Evolutionary conservation across 2,888 invertebrate genomes (phyloP).

Genomic region (Ferrisia virgata): DNA sequence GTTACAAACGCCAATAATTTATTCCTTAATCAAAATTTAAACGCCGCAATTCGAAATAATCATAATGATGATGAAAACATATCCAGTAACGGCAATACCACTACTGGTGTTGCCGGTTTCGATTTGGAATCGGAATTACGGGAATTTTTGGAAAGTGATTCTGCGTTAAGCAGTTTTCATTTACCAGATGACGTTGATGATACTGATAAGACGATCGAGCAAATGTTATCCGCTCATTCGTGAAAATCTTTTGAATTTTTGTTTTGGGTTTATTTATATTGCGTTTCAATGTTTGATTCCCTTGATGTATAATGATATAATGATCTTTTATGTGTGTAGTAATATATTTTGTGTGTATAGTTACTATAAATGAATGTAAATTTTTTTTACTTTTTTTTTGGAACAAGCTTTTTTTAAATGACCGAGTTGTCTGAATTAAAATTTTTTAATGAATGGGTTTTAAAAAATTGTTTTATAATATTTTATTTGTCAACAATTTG

Average conservation of each 20-base stretch:
- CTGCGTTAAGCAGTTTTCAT: slow-evolving; percentile 57
- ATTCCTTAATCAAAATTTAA: slow-evolving; percentile 11
- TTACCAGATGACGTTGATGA: slow-evolving; percentile 52
- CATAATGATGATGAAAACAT: background rate
- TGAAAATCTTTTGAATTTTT: background rate
- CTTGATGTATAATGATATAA: background rate
- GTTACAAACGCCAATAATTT: background rate
- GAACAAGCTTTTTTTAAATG: background rate
- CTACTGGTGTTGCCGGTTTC: slow-evolving; percentile 52
- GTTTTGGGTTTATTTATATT: background rate
- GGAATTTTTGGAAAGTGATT: slow-evolving; percentile 69
- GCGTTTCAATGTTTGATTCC: background rate
- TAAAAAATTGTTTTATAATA: background rate
- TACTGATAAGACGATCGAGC: slow-evolving; percentile 51
- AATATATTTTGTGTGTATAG: background rate
- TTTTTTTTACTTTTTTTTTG: background rate
- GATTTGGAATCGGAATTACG: slow-evolving; percentile 68
- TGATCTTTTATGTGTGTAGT: background rate
- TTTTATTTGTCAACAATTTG: background rate
- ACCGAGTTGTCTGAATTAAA: background rate
- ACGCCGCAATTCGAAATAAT: background rate
- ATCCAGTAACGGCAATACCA: background rate
- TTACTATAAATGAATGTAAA: background rate
- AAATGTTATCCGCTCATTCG: slow-evolving; percentile 51
- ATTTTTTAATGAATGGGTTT: background rate